A percentile compares a stretch with the other conserved stretches of the same genome.
These are phyloP conservation scores for Danaus melanippus DNA, from an alignment of 1,140 invertebrate species.

Conservation along the genomic window DNA sequence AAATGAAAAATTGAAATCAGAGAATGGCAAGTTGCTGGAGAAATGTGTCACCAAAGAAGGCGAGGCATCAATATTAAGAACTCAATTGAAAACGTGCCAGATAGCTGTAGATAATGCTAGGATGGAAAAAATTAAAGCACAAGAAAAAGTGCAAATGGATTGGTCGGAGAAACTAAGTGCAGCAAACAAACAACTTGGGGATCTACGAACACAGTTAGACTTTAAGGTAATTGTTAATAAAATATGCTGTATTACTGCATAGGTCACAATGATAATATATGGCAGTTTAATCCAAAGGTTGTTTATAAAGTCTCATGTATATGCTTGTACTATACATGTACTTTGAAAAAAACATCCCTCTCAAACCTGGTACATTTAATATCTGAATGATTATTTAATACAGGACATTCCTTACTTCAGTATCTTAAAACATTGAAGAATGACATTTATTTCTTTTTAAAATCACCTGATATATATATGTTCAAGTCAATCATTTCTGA, in stretches of 20 bases:
- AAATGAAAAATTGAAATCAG: conserved; percentile 60
- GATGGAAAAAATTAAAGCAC: conserved; percentile 53
- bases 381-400: no score
- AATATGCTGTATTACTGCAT: background rate
- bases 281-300: no score
- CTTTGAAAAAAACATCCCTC: no score
- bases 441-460: no score
- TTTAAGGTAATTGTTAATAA: conserved; percentile 46
- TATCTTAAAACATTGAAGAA: no score
- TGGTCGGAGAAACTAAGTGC: conserved; percentile 48
- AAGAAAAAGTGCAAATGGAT: conserved; percentile 57
- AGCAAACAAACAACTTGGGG: conserved; percentile 45
- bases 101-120: conserved; percentile 49
- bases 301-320: no score
- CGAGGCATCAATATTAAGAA: conserved; percentile 60
- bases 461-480: no score
- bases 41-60: conserved; percentile 66
- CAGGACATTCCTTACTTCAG: no score
- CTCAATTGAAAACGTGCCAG: conserved; percentile 57
- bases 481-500: no score
- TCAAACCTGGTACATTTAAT: no score
- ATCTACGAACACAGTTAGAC: conserved; percentile 57
- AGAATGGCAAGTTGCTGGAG: conserved; percentile 57
- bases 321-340: no score
- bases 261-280: no score